Evolutionary conservation across 2,888 invertebrate genomes (phyloP), one percentile per base, ranked within the genome.

Genomic region (Hoplodrina blanda): DNA sequence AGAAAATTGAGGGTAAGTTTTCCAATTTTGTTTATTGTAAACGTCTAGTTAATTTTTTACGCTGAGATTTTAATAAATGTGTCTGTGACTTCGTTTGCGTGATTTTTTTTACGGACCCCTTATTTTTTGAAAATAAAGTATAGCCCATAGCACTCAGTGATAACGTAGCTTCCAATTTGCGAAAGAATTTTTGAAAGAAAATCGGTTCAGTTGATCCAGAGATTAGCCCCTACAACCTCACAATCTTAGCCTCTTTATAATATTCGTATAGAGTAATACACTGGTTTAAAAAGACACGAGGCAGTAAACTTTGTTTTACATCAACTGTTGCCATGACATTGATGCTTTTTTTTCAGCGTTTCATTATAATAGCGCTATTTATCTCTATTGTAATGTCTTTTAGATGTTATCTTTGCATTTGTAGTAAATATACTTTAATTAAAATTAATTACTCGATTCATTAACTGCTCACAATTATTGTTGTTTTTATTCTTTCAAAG

Each of bases 1-100:
- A 96, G 85, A 97, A 97, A 92, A 94, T 98, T 69, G 96, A 98
- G 95, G 97, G 98, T 97, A 91, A 89, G 89, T 88, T n/a, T 54
- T 10, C 7, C 11, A 13, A 10, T 65, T 46, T 5, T 41, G 41
- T 10, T 41, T 41, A 2, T 41, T 11, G 8, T 13, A 11, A 13
- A 25, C 25, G 25, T 25, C 25, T 13, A 41, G 41, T 41, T 41
- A 41, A 13, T 41, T 0, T 41, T 41, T 8, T 41, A 41, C 11
- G 4, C 41, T 10, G 41, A 11, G 3, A 13, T 41, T 41, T 11
- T 2, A 13, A 41, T 37, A 41, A 41, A 41, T 3, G 41, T 41
- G 13, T 25, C 25, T 25, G 25, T 2, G 25, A 25, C 25, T 25
- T 2, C 25, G 25, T 25, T 25, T 2, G 25, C 25, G 2, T 25